Evolutionary conservation across 2,888 invertebrate genomes (phyloP).

Genomic region (Xanthostigma xanthostigma): DNA sequence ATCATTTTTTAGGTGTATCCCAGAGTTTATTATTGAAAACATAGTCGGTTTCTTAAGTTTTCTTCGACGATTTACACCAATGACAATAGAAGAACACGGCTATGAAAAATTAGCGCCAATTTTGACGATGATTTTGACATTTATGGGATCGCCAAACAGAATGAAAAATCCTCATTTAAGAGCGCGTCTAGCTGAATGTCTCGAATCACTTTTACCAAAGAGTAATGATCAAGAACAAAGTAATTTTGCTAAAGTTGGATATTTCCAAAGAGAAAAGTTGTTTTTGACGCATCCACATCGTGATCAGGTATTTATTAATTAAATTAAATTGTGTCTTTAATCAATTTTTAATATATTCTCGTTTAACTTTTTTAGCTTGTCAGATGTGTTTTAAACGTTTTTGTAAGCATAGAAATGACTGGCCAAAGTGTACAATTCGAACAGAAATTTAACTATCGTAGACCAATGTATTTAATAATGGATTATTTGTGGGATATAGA

Average conservation of each 20-base stretch:
- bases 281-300: constrained; percentile 65
- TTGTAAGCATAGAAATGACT: constrained; percentile 96
- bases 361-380: constrained; percentile 44
- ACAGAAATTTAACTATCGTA: constrained; percentile 90
- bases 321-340: constrained; percentile 2
- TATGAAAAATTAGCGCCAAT: constrained; percentile 48
- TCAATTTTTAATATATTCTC: constrained; percentile 6
- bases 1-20: constrained; percentile 50
- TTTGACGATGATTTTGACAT: constrained; percentile 64
- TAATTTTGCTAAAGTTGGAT: constrained; percentile 27
- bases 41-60: constrained; percentile 68
- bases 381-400: constrained; percentile 70
- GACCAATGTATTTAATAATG: constrained; percentile 90
- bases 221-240: constrained; percentile 37
- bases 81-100: constrained; percentile 49
- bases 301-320: constrained; percentile 33
- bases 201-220: constrained; percentile 72
- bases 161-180: constrained; percentile 86
- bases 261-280: constrained; percentile 53
- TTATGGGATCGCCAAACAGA: constrained; percentile 72
- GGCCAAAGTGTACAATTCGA: constrained; percentile 92
- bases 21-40: constrained; percentile 83
- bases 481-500: constrained; percentile 78
- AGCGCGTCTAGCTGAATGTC: constrained; percentile 76
- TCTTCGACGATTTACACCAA: constrained; percentile 46